Conservation (phyloP, 64 coral and sea anemone species). For the Catalaphyllia jardinei region DNA sequence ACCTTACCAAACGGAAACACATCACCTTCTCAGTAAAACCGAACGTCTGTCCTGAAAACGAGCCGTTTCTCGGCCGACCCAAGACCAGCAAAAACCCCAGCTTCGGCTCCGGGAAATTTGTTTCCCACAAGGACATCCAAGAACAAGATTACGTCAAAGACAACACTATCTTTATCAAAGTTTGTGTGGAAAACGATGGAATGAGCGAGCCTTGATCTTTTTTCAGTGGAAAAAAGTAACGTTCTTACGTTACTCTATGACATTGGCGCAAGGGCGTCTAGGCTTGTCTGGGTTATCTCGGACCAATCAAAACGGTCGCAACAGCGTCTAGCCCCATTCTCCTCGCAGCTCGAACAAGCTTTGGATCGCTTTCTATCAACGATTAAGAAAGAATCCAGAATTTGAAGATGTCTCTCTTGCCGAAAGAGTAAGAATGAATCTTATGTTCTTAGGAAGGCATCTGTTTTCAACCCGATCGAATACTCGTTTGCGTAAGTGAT, state of each 20-base stretch:
- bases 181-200: constrained; percentile 77
- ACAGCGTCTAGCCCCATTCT: no score
- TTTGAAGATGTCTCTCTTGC: no score
- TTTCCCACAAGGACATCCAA: constrained; percentile 81
- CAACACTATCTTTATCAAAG: constrained; percentile 80
- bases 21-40: constrained; percentile 86
- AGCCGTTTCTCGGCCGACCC: constrained; percentile 76
- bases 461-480: no score
- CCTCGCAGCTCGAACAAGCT: no score
- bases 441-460: no score
- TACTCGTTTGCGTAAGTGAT: no score
- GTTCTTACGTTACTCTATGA: neutral
- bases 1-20: constrained; percentile 66
- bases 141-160: constrained; percentile 65
- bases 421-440: no score
- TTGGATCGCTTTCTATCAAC: no score
- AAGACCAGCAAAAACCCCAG: constrained; percentile 77
- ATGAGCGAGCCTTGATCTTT: constrained; percentile 65
- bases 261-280: neutral
- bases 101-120: constrained; percentile 85
- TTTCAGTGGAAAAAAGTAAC: neutral
- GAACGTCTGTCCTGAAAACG: constrained; percentile 73
- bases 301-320: no score
- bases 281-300: no score
- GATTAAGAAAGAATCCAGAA: no score